These are phyloP conservation scores for Chirona hameri DNA, from an alignment of 2,888 invertebrate species.

Conservation along the genomic window DNA sequence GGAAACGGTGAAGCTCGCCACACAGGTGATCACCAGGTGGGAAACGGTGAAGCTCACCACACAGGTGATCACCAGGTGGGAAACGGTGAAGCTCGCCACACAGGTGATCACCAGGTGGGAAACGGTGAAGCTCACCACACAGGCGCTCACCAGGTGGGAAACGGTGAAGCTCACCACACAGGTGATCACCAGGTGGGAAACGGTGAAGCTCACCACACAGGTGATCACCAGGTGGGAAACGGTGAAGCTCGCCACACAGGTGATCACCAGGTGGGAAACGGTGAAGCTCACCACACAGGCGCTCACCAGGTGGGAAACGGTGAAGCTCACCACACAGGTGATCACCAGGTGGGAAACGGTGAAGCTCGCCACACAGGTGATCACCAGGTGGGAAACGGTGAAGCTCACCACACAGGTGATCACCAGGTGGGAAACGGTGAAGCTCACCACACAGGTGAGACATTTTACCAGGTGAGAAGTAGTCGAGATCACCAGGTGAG, in stretches of 20 bases:
- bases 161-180: neutral
- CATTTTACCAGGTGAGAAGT: no score
- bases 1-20: neutral
- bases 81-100: neutral
- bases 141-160: neutral
- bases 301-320: neutral
- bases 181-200: no score
- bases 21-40: no score
- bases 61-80: neutral
- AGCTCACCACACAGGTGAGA: neutral
- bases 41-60: neutral
- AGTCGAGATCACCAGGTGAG: no score
- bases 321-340: no score
- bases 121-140: neutral
- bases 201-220: neutral
- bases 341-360: no score
- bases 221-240: neutral
- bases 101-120: no score
- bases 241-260: no score
- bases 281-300: neutral
- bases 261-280: no score
- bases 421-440: no score
- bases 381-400: neutral
- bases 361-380: neutral
- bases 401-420: no score